Percentiles rank a stretch among this genome's conserved stretches.
Evolutionary conservation across 2,113 vertebrate genomes (phyloP).

Genomic region (Brevimyrus niger): DNA sequence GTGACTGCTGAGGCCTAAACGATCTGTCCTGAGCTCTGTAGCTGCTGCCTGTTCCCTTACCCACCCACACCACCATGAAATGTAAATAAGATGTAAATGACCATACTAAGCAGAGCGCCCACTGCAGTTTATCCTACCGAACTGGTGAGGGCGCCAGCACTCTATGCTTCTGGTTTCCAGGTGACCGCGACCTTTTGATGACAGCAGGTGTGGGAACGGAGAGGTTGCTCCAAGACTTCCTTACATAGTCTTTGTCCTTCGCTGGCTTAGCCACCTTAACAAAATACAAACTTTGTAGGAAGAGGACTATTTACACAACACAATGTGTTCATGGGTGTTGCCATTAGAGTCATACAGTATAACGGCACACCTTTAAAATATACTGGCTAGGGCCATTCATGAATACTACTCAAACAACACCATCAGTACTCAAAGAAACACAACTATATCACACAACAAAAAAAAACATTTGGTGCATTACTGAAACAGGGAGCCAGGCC

Average conservation of each 20-base stretch:
- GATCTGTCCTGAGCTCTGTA: background rate
- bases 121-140: constrained; percentile 62
- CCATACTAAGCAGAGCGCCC: background rate
- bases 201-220: constrained; percentile 54
- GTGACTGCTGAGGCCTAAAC: background rate
- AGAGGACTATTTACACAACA: background rate
- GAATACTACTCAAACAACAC: background rate
- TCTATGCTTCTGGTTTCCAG: constrained; percentile 64
- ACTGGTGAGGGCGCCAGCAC: constrained; percentile 65
- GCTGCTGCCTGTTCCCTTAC: background rate
- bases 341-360: background rate
- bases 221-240: constrained; percentile 71
- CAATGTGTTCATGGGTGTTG: background rate
- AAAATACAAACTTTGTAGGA: background rate
- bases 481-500: background rate
- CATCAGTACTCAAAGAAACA: background rate
- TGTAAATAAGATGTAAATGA: background rate
- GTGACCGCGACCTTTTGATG: constrained; percentile 64
- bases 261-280: constrained; percentile 62
- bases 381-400: background rate
- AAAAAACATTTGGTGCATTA: background rate
- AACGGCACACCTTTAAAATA: background rate
- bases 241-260: constrained; percentile 60
- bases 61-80: background rate
- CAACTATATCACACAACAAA: background rate